These are phyloP conservation scores for Corvus cornix DNA, from an alignment of 2,113 vertebrate species.

Conservation along the genomic window DNA sequence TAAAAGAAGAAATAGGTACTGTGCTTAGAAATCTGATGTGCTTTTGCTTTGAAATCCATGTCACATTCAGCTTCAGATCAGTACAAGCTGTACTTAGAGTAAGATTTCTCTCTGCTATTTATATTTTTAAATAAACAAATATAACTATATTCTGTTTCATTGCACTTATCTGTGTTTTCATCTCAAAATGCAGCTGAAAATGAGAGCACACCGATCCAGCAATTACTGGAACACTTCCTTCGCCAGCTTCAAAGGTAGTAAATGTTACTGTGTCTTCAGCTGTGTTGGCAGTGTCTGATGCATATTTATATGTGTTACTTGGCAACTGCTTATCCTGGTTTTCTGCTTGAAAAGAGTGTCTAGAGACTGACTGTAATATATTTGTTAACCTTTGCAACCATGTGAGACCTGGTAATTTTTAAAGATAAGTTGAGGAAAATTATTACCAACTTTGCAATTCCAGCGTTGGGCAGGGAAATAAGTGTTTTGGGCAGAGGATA, in stretches of 20 bases:
- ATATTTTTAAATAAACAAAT: background rate
- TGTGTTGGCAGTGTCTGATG: background rate
- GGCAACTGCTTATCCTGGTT: background rate
- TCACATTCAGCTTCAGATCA: background rate
- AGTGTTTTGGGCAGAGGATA: background rate
- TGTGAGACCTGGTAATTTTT: background rate
- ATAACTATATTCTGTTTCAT: background rate
- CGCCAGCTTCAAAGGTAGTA: slow-evolving; percentile 92
- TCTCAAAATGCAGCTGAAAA: slow-evolving; percentile 78
- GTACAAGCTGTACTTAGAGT: background rate
- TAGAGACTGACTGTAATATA: background rate
- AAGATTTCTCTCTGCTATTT: background rate
- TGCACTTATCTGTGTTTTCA: background rate
- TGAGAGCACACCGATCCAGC: slow-evolving; percentile 93
- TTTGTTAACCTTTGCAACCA: background rate
- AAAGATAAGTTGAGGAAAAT: background rate
- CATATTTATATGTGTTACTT: background rate
- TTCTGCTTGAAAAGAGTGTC: background rate
- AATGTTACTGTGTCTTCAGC: background rate
- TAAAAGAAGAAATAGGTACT: background rate
- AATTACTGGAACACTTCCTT: slow-evolving; percentile 92
- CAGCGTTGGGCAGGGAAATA: background rate
- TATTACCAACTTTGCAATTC: background rate
- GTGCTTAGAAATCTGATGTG: background rate
- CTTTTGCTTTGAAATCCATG: background rate